phyloP scores from a whole-genome alignment of 2,797 vertebrate species.

The Atherinosoma microstoma region DNA sequence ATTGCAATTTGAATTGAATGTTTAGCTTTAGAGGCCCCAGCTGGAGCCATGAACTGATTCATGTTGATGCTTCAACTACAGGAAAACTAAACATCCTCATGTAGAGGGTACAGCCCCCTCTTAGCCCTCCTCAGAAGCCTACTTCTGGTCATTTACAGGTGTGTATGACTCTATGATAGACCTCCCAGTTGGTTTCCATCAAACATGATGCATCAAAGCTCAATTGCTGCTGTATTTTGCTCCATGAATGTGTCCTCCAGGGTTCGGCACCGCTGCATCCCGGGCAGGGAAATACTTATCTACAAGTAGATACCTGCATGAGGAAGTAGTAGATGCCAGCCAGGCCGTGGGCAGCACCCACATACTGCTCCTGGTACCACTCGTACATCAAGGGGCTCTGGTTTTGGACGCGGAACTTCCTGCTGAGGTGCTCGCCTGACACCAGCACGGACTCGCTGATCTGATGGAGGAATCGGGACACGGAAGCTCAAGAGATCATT shows the following conservation, averaged over 20 bases:
- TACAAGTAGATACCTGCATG: constrained; percentile 88
- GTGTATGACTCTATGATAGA: background rate
- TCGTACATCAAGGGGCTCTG: constrained; percentile 96
- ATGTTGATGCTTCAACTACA: background rate
- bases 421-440: constrained; percentile 90
- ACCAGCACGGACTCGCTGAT: constrained; percentile 87
- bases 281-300: too few species aligned
- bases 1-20: background rate
- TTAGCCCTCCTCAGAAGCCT: background rate
- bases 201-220: too few species aligned
- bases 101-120: background rate
- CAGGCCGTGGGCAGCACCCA: constrained; percentile 95
- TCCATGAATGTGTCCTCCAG: too few species aligned
- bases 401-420: constrained; percentile 84
- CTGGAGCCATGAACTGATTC: background rate
- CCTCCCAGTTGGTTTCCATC: too few species aligned
- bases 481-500: background rate
- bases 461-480: constrained; percentile 68
- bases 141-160: background rate
- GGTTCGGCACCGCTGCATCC: too few species aligned
- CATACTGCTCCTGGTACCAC: constrained; percentile 95
- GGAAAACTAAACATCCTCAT: background rate
- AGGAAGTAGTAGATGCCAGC: constrained; percentile 97
- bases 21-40: background rate
- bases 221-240: too few species aligned